Conservation (phyloP, 1,140 invertebrate species). For the Anastrepha ludens region DNA sequence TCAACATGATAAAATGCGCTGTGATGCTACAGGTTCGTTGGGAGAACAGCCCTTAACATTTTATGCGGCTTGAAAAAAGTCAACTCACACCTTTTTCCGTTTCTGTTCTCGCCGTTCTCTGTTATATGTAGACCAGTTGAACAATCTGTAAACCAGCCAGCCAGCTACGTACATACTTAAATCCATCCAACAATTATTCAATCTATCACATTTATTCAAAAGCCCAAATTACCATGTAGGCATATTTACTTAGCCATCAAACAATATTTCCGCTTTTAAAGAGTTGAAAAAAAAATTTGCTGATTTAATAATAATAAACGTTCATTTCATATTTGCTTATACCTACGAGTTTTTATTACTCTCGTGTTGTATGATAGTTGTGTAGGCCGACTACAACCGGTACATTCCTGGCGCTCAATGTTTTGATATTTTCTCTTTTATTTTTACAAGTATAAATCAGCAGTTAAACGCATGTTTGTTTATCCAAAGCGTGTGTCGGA, state of each 20-base stretch:
- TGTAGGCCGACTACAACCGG: neutral
- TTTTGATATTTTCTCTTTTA: conserved; percentile 7
- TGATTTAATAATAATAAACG: neutral
- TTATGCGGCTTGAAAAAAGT: too few species aligned
- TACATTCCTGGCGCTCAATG: neutral
- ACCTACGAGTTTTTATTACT: too few species aligned
- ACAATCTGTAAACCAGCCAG: neutral
- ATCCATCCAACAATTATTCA: neutral
- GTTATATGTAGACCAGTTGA: too few species aligned
- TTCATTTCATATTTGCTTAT: too few species aligned
- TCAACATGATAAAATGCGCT: too few species aligned
- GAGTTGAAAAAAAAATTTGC: neutral
- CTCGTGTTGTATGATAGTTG: too few species aligned
- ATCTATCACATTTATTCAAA: neutral
- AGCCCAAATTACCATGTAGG: neutral
- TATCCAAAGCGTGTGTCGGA: conserved; percentile 10
- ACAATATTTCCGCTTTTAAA: neutral
- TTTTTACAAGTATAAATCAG: neutral
- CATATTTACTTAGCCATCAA: neutral
- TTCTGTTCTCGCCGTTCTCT: too few species aligned
- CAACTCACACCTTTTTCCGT: too few species aligned
- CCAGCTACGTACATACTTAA: neutral
- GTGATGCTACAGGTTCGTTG: too few species aligned
- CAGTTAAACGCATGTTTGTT: conserved; percentile 40
- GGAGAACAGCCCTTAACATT: too few species aligned